Evolutionary conservation across 2,888 invertebrate species (phyloP), one percentile per base, ranked within the genome.

Genomic region (Timandra comae): DNA sequence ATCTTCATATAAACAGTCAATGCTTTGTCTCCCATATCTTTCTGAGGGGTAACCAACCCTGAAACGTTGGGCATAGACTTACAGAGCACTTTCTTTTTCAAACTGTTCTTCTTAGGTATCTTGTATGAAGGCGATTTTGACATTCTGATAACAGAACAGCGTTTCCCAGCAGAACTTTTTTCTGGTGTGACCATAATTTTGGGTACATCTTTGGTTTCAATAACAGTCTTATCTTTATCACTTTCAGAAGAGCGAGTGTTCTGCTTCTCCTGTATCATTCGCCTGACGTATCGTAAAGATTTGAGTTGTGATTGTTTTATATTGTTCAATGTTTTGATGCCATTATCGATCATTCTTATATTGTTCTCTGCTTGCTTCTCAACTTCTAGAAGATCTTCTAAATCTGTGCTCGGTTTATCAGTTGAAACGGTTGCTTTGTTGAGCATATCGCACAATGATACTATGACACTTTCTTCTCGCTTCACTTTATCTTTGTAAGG

Each of bases 1-100:
- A 80, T 74, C 40, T 78, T 54, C 72, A 81, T 63, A 19, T 85
- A 84, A 62, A 82, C 70, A 38, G 56, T 63, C 4, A 73, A 42
- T 7, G 80, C 82, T 52, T 46, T 63, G 3, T 50, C 52, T 1
- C 66, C 63, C 47, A 54, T 55, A 7, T 63, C 55, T 44, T 66
- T 75, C 1, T 45, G 48, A 0, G 80, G 74, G 1, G 70, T 65
- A n/a, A 50, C 46, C 20, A n/a, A n/a, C n/a, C 51, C 53, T 0
- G 66, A 43, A 7, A 71, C 51, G 55, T 73, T 74, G 7, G 79
- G 74, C 73, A 78, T 60, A 2, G 81, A 77, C 45, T 77, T 81
- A 35, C 56, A 49, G 29, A 69, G 51, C 0, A 75, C 62, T 22
- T 69, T 80, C 52, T 78, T 82, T 30, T 67, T 64, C 25, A 76